A percentile compares a stretch with the other conserved stretches of the same genome.
Conservation (phyloP, 2,888 invertebrate species). For the Dicroscelio sp. region DNA sequence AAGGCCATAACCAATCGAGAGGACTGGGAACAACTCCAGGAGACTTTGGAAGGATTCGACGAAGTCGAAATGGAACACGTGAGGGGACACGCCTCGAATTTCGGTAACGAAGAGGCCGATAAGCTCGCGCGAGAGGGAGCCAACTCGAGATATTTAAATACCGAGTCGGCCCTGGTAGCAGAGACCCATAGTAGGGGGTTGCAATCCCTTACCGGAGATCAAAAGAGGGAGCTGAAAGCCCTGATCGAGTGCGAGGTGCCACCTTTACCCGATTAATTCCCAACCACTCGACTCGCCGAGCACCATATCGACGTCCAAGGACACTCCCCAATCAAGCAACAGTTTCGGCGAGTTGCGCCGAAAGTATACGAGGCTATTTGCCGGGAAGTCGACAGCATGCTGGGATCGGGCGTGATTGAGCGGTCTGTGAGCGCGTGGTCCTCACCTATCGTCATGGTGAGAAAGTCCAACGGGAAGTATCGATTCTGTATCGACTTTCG, state of each 20-base stretch:
- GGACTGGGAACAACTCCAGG: neutral
- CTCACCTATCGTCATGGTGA: constrained; percentile 81
- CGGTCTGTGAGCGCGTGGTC: constrained; percentile 78
- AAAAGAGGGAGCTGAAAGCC: neutral
- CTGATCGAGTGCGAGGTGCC: neutral
- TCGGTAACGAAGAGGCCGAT: neutral
- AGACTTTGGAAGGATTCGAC: neutral
- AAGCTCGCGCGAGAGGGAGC: neutral
- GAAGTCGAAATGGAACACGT: neutral
- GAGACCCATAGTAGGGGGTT: neutral
- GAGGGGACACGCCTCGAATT: neutral
- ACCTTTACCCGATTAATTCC: neutral
- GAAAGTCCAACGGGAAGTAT: neutral
- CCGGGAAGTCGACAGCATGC: constrained; percentile 88
- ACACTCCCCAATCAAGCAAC: constrained; percentile 32
- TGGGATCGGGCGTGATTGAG: constrained; percentile 84
- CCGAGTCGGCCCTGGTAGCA: neutral
- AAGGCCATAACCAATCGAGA: neutral
- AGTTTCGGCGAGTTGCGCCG: constrained; percentile 53
- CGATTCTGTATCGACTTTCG: constrained; percentile 10
- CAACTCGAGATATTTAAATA: neutral
- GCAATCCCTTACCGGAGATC: neutral
- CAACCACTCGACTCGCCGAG: neutral
- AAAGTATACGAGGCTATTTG: constrained; percentile 14
- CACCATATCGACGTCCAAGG: neutral